phyloP scores from a whole-genome alignment of 2,797 vertebrate species.

The Morus bassanus region DNA sequence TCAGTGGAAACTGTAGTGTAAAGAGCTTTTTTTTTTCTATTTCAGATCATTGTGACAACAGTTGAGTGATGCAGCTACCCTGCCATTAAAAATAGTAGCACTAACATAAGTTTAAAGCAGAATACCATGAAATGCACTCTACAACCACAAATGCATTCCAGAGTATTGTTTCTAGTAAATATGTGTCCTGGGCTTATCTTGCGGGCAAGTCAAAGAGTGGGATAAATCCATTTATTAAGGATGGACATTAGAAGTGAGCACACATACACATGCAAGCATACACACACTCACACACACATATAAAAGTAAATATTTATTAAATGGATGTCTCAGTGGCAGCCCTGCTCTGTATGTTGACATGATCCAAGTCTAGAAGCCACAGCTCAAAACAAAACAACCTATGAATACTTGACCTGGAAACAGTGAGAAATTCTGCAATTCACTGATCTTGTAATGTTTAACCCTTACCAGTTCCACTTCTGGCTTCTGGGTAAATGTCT shows the following conservation, averaged over 20 bases:
- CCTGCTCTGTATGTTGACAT: neutral
- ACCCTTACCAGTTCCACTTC: neutral
- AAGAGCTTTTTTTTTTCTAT: neutral
- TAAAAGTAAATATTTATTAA: slow-evolving; percentile 54
- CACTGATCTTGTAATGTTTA: neutral
- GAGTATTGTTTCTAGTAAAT: neutral
- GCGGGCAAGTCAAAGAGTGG: neutral
- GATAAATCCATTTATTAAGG: neutral
- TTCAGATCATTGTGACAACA: neutral
- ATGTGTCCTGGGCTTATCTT: neutral
- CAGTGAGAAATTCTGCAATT: neutral
- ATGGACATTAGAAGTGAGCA: neutral
- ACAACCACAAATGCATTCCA: slow-evolving; percentile 16
- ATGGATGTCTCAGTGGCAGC: slow-evolving; percentile 3
- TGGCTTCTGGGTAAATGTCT: neutral
- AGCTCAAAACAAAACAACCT: slow-evolving; percentile 62
- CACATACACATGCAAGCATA: neutral
- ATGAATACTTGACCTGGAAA: slow-evolving; percentile 47
- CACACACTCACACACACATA: neutral
- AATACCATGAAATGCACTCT: neutral
- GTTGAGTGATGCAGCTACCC: neutral
- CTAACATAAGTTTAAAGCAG: neutral
- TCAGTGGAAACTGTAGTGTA: neutral
- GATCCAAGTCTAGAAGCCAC: slow-evolving; percentile 36
- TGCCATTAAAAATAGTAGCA: neutral